Evolutionary conservation across 2,113 vertebrate species (phyloP), one percentile per base, ranked within the genome.

Genomic region (Gallinago media): DNA sequence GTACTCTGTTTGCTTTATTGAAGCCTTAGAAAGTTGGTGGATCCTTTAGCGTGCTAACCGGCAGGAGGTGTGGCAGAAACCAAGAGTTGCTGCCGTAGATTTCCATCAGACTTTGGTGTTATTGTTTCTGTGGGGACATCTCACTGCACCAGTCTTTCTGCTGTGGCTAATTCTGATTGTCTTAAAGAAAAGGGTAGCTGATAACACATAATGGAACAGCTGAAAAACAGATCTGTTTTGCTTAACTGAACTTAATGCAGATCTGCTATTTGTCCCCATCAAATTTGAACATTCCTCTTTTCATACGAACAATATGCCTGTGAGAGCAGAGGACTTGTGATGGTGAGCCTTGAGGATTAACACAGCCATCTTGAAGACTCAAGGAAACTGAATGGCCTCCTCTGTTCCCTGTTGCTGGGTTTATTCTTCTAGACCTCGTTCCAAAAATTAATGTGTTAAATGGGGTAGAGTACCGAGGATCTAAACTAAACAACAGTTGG

Each of bases 161-260:
- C 59, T 50, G 15, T 19, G 58, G 12, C 61, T 56, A 49, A 36
- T 81, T 90, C 25, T 27, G 14, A 12, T 47, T 70, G 54, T 13
- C 13, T 77, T 47, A 34, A 77, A 71, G 82, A 75, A 54, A 46
- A 73, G 8, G 5, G 18, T 38, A 74, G n/a, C 46, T 34, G 55
- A 55, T 84, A 74, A 59, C 21, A 50, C 0, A 0, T 36, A 61
- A 46, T 2, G 27, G 27, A 72, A 29, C 3, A 3, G 8, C 13
- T 66, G 9, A 85, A 73, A 85, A 62, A 15, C 25, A 42, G 46
- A 21, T 80, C 27, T 49, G 34, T 50, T 79, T 50, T 81, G 15
- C 56, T 81, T 82, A 46, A 26, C 31, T 65, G 49, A 68, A 27
- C 8, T 83, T 77, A 47, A 34, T 68, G 31, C 29, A 75, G 52